A percentile compares a stretch with the other conserved stretches of the same genome.
Evolutionary conservation across 2,113 vertebrate species (phyloP).

Genomic region (Malurus elegans): DNA sequence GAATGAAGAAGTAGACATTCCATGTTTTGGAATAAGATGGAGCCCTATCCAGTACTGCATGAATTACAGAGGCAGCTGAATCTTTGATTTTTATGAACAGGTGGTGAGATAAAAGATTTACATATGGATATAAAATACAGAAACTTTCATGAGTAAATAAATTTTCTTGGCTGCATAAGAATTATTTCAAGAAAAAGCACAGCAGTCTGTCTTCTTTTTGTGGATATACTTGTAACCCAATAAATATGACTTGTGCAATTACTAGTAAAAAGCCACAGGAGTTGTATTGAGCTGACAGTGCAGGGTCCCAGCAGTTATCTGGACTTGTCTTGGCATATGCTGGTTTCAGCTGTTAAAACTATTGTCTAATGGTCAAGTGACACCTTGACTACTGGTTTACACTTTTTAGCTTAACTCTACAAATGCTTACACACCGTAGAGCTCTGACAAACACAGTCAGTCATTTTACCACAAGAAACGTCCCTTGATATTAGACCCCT

Average conservation of each 20-base stretch:
- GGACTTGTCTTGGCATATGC: neutral
- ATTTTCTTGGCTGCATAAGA: neutral
- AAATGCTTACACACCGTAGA: neutral
- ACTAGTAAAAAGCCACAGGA: neutral
- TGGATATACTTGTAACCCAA: neutral
- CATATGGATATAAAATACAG: neutral
- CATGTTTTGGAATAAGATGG: neutral
- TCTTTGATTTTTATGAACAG: neutral
- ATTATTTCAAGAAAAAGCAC: neutral
- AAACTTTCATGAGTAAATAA: neutral
- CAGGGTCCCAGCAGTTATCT: neutral
- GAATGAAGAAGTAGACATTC: neutral
- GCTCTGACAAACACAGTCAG: neutral
- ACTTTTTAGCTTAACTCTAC: neutral
- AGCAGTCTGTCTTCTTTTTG: neutral
- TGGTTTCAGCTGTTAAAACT: neutral
- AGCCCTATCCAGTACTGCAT: neutral
- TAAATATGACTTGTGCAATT: neutral
- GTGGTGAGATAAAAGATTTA: neutral
- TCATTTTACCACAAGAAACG: neutral
- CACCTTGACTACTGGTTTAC: neutral
- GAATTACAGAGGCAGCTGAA: neutral
- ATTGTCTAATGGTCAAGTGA: neutral
- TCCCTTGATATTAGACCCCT: neutral
- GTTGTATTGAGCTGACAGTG: neutral